Evolutionary conservation across 2,888 invertebrate genomes (phyloP), one percentile per base, ranked within the genome.

Genomic region (Gortyna flavago): DNA sequence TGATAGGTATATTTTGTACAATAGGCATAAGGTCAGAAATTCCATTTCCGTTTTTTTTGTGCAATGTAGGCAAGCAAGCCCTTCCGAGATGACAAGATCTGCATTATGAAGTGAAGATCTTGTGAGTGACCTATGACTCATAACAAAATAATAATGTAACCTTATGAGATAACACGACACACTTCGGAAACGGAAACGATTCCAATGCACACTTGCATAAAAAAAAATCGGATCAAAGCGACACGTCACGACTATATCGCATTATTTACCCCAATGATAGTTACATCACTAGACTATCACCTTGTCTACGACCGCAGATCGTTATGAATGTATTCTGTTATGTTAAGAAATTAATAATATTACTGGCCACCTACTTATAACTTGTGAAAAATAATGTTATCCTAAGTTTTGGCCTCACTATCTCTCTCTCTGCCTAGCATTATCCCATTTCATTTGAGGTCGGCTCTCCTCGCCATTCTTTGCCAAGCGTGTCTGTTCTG

Each of bases 191-290:
- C 71, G 57, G 72, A 59, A 54, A 38, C n/a, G 25, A 57, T n/a
- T 35, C 29, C n/a, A 68, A 65, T 51, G 32, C 75, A 84, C 64
- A 72, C n/a, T 70, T 85, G 69, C 66, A 48, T 66, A 54, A 13
- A 59, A n/a, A 4, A 54, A 75, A 64, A 78, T 68, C 65, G 61
- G 21, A 57, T 4, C n/a, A 25, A 13, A 11, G 21, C 0, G 4
- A 61, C 67, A 70, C 59, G 13, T 41, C 18, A 54, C 35, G 9
- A 18, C 38, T 48, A 62, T 8, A 54, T 54, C 29, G 66, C 41
- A 57, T 82, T 70, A 67, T 59, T 66, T 71, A 81, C 32, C 65
- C 0, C 59, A 67, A 57, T 74, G 32, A 48, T 48, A 25, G 66
- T 80, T 77, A 70, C 54, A 59, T 77, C 51, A 82, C 62, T 21